Base-by-base conservation (phyloP, 2,888 invertebrate species). In the Taenaris catops region DNA sequence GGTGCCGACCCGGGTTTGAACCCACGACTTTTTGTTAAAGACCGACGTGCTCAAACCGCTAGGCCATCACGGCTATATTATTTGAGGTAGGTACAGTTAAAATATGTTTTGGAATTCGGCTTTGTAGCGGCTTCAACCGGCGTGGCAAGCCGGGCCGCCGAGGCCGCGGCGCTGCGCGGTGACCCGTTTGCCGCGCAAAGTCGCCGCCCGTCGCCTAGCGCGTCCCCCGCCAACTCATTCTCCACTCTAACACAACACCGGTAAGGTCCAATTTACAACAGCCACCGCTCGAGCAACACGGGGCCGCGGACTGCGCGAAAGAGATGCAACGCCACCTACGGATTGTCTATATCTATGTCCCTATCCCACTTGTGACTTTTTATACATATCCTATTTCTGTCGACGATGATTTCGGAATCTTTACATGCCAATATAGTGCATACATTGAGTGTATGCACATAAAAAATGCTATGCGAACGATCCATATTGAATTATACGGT, bases 111-210 rank as follows among this genome's bases (percentile, higher is more conserved):
- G 20, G 8, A 18, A 19, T 16, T 25, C n/a, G n/a, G 11, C 10
- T 6, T 26, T 7, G 10, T 53, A 84, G 84, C 51, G 84, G 84
- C 12, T 84, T 84, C 73, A 84, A 84, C 64, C 72, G 84, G 0
- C 84, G 84, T 51, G 79, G 78, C 39, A 75, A 67, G 62, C 75
- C 76, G 9, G 84, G 83, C 1, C 65, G 80, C 18, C 78, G 83
- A 41, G 75, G 76, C 1, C 75, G 74, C 43, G 69, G 72, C 51
- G 63, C 48, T 36, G 53, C 63, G 60, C 66, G 65, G 66, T 67
- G 65, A 70, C 70, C 55, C 56, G 46, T 40, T 27, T 40, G 43
- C 44, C 48, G 38, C 34, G 34, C 27, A 11, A 49, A 43, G 41
- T 32, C 48, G 38, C 46, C 34, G 41, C 20, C 56, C 47, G 43